phyloP scores from a whole-genome alignment of 1,140 invertebrate genomes.

The Hypothenemus hampei region DNA sequence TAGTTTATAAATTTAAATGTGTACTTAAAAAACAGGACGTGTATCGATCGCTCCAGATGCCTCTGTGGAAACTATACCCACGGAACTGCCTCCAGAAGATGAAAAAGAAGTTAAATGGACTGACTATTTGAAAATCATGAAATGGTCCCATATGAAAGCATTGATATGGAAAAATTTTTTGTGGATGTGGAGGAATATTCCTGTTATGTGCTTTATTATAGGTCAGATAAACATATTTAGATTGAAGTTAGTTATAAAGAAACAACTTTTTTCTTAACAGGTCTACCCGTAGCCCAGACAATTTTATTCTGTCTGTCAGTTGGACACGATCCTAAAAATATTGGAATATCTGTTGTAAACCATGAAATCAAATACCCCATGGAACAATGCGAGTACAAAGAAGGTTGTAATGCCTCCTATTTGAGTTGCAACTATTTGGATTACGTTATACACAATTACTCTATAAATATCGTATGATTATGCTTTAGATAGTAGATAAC shows the following conservation, averaged over 20 bases:
- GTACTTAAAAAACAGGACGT: constrained; percentile 21
- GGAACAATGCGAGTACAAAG: constrained; percentile 46
- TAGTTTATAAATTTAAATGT: neutral
- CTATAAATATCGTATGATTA: constrained; percentile 50
- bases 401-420: constrained; percentile 61
- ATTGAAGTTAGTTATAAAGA: neutral
- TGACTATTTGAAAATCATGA: constrained; percentile 61
- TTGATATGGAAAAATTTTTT: constrained; percentile 89
- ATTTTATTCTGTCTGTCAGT: constrained; percentile 93
- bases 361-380: constrained; percentile 62
- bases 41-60: constrained; percentile 39
- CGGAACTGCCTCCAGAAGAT: constrained; percentile 58
- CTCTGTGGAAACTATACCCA: constrained; percentile 33
- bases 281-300: constrained; percentile 72
- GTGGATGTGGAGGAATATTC: constrained; percentile 87
- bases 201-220: constrained; percentile 88
- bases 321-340: constrained; percentile 79
- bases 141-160: constrained; percentile 70
- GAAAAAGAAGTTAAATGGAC: constrained; percentile 48
- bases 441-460: constrained; percentile 56
- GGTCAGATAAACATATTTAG: constrained; percentile 19
- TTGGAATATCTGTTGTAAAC: constrained; percentile 83
- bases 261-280: neutral
- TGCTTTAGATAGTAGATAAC: neutral
- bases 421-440: constrained; percentile 73